A percentile compares a stretch with the other conserved stretches of the same genome.
Evolutionary conservation across 2,113 vertebrate species (phyloP).

Genomic region (Falco punctatus): DNA sequence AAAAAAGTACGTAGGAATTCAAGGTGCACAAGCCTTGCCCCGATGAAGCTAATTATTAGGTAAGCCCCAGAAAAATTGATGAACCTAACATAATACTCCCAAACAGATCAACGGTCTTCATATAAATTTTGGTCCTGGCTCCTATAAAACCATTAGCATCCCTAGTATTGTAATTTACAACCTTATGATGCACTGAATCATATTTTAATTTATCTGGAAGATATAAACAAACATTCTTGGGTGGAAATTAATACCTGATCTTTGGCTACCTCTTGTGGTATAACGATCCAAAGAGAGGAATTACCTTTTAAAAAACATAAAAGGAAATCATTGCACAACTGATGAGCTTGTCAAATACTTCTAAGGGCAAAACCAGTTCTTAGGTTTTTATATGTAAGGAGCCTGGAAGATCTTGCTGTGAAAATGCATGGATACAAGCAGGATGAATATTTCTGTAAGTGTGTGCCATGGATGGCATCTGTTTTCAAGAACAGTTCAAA

Average conservation of each 20-base stretch:
- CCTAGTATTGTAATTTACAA: conserved; percentile 46
- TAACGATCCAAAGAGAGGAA: conserved; percentile 33
- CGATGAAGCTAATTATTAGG: conserved; percentile 31
- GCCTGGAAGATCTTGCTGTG: background rate
- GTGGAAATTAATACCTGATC: conserved; percentile 55
- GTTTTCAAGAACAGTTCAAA: background rate
- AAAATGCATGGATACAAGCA: background rate
- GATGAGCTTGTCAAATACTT: background rate
- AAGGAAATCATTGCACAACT: background rate
- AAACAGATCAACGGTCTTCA: conserved; percentile 17
- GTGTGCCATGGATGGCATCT: background rate
- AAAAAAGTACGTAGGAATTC: background rate
- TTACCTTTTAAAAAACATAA: background rate
- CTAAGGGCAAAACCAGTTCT: background rate
- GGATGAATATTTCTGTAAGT: background rate
- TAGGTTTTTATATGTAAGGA: background rate
- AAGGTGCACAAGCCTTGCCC: background rate
- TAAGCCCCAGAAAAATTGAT: conserved; percentile 20
- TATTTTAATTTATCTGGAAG: conserved; percentile 53
- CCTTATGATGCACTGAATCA: conserved; percentile 52
- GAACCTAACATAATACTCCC: background rate
- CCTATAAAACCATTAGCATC: conserved; percentile 22
- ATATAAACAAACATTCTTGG: conserved; percentile 39
- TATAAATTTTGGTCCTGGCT: conserved; percentile 43
- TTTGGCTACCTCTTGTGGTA: conserved; percentile 58